Evolutionary conservation across 1,140 invertebrate genomes (phyloP), one percentile per base, ranked within the genome.

Genomic region (Danaus melanippus): DNA sequence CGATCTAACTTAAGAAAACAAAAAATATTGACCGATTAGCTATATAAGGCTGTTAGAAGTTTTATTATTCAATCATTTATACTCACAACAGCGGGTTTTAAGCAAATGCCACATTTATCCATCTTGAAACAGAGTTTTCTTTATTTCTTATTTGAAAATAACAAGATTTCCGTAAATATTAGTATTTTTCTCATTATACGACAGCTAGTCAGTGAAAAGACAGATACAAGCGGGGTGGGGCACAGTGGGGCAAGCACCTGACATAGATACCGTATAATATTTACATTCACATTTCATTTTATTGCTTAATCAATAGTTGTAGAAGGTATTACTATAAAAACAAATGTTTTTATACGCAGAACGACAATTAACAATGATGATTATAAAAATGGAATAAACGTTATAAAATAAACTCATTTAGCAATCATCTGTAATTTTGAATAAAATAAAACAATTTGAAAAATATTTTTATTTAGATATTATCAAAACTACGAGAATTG

Each of bases 71-170:
- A 15, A 15, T 1, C 3, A 50, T 50, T 1, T 48, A 53, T 71
- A 79, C 81, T 79, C 63, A 86, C 83, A 63, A 74, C 74, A 39
- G 75, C 79, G 32, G 76, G 78, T 69, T 84, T 84, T 59, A 71
- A 62, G 60, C 83, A 86, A 52, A 83, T 81, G 53, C 75, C 80
- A 83, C 83, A 86, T 69, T 81, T 84, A 76, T 86, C 83, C 81
- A 84, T 86, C 62, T 44, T 74, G 53, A 53, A 61, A 50, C 50
- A 41, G 48, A 49, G 53, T 49, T 45, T 41, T 42, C 60, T 65
- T 55, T 64, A 67, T 59, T 56, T 53, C 55, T 62, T 58, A 60
- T 56, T 64, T 60, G 66, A 71, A 71, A 71, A 68, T 66, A 66
- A 69, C 68, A 75, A 67, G 58, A 68, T 70, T 59, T 69, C 64